phyloP scores from a whole-genome alignment of 1,140 invertebrate genomes.

The Geopemphigus sp. region DNA sequence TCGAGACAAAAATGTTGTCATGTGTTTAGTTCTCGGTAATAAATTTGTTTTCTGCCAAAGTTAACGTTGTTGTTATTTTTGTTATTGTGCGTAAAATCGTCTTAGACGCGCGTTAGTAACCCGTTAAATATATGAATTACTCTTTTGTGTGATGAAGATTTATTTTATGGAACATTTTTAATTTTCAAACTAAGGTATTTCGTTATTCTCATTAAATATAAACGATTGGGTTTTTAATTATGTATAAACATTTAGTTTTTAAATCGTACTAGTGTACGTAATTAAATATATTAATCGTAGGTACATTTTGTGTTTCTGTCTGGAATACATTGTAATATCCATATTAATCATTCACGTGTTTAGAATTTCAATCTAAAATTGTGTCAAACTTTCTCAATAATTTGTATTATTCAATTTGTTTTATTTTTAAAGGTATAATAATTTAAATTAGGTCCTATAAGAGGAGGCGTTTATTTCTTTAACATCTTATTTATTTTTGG shows the following conservation, averaged over 20 bases:
- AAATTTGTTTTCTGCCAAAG: conserved; percentile 6
- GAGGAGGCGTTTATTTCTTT: no score
- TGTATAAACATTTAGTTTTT: neutral
- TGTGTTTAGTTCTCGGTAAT: neutral
- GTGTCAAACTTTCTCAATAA: neutral
- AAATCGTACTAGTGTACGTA: neutral
- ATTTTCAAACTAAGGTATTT: conserved; percentile 10
- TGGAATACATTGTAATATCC: neutral
- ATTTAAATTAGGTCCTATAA: no score
- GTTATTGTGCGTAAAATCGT: conserved; percentile 29
- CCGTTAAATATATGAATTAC: neutral
- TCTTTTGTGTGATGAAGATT: conserved; percentile 26
- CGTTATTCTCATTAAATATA: neutral
- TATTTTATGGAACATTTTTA: neutral
- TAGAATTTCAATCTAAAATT: no score
- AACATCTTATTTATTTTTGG: neutral
- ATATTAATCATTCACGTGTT: neutral
- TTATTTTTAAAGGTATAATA: neutral
- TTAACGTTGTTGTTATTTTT: conserved; percentile 1
- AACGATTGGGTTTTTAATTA: neutral
- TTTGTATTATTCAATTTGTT: neutral
- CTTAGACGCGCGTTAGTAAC: conserved; percentile 2
- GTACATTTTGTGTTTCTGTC: neutral
- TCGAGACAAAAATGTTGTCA: neutral
- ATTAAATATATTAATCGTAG: no score